These are phyloP conservation scores for Schrankia costaestrigalis DNA, from an alignment of 2,888 invertebrate genomes.

Conservation along the genomic window DNA sequence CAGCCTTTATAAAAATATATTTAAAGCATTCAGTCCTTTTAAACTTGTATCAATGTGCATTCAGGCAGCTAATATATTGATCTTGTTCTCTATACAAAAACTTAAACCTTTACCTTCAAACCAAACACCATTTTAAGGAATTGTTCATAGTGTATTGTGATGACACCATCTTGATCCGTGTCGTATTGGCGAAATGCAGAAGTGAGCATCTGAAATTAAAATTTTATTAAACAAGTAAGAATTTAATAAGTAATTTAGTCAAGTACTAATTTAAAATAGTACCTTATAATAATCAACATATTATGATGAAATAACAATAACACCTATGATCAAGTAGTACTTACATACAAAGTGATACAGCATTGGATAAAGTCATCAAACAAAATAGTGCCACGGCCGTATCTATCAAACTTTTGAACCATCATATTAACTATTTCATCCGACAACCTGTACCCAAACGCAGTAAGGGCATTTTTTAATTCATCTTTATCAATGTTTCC, in stretches of 20 bases:
- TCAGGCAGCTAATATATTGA: background rate
- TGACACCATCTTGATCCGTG: slow-evolving; percentile 96
- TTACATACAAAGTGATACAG: slow-evolving; percentile 95
- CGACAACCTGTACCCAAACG: slow-evolving; percentile 94
- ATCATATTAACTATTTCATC: slow-evolving; percentile 90
- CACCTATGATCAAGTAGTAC: too few species aligned
- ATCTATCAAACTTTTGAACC: slow-evolving; percentile 95
- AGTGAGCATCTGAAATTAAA: slow-evolving; percentile 89
- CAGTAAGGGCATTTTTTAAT: slow-evolving; percentile 92
- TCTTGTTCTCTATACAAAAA: background rate
- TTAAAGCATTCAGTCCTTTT: too few species aligned
- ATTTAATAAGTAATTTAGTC: too few species aligned
- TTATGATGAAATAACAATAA: too few species aligned
- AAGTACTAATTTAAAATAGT: too few species aligned
- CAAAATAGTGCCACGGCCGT: slow-evolving; percentile 92
- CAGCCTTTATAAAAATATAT: too few species aligned
- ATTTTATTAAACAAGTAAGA: background rate
- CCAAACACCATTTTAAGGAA: slow-evolving; percentile 95
- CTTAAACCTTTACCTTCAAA: slow-evolving; percentile 81
- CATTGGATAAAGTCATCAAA: slow-evolving; percentile 99
- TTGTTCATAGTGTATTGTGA: slow-evolving; percentile 97
- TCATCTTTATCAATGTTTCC: slow-evolving; percentile 96
- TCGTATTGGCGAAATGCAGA: slow-evolving; percentile 93
- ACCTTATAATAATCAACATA: too few species aligned
- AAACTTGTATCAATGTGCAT: too few species aligned